phyloP scores from a whole-genome alignment of 2,113 vertebrate genomes.

The Dendropsophus ebraccatus region DNA sequence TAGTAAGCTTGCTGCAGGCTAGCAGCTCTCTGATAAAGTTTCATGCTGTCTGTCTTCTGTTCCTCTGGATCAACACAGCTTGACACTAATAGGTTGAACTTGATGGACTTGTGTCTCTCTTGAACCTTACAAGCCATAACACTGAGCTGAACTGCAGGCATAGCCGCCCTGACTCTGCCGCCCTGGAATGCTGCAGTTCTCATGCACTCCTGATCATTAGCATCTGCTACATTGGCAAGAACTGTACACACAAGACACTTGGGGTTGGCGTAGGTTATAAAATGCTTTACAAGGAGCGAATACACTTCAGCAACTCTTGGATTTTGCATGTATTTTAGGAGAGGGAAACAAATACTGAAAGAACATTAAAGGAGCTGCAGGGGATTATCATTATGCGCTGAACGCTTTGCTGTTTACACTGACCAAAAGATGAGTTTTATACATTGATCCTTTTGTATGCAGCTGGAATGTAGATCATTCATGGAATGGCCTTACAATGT shows the following conservation, averaged over 20 bases:
- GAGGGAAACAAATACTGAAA: not conserved
- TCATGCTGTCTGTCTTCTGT: not conserved
- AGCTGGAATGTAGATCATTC: too few species aligned
- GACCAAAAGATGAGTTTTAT: too few species aligned
- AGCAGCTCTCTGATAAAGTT: not conserved
- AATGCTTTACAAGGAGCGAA: not conserved
- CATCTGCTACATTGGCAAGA: not conserved
- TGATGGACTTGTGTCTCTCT: not conserved
- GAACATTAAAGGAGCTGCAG: too few species aligned
- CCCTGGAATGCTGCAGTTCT: not conserved
- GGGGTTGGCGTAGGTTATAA: not conserved
- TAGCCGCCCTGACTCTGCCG: not conserved
- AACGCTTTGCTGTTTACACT: too few species aligned
- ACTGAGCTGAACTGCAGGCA: not conserved
- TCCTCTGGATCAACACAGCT: slow-evolving; percentile 10
- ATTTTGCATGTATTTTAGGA: not conserved
- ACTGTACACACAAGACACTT: not conserved
- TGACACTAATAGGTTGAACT: slow-evolving; percentile 17
- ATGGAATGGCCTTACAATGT: too few species aligned
- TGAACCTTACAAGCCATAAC: not conserved
- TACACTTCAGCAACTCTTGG: not conserved
- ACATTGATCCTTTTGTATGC: too few species aligned
- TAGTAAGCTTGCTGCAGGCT: slow-evolving; percentile 14
- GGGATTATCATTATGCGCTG: too few species aligned
- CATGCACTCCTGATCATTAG: not conserved